Evolutionary conservation across 2,797 vertebrate genomes (phyloP).

Genomic region (Denticeps clupeoides): DNA sequence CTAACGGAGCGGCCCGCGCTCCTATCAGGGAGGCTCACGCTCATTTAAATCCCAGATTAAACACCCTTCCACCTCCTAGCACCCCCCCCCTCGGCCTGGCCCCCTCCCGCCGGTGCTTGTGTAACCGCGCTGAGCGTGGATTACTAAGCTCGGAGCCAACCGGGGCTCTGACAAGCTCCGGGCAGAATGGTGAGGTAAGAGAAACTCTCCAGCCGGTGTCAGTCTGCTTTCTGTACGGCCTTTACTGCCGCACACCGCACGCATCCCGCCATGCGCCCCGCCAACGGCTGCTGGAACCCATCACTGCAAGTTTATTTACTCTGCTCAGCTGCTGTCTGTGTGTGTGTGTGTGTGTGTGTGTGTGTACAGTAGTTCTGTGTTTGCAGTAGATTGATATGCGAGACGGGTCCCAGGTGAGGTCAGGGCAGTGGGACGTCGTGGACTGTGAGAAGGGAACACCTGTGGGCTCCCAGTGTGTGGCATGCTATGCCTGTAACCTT

Average conservation of each 20-base stretch:
- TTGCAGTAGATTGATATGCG: no score
- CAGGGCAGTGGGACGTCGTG: no score
- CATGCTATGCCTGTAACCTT: no score
- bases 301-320: background rate
- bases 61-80: slow-evolving; percentile 31
- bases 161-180: slow-evolving; percentile 42
- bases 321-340: background rate
- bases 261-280: no score
- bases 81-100: slow-evolving; percentile 16
- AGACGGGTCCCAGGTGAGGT: no score
- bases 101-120: slow-evolving; percentile 33
- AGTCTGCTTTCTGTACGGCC: slow-evolving; percentile 1
- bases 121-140: slow-evolving; percentile 53
- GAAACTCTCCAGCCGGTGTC: slow-evolving; percentile 18
- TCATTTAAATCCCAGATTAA: slow-evolving; percentile 56
- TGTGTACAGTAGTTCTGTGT: background rate
- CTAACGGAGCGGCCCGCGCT: slow-evolving; percentile 37
- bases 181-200: slow-evolving; percentile 73
- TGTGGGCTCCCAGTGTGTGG: no score
- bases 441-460: no score
- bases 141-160: slow-evolving; percentile 45
- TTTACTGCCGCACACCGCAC: background rate
- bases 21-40: slow-evolving; percentile 52
- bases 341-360: background rate
- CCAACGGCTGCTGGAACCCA: no score